Percentiles rank a stretch among this genome's conserved stretches.
Conservation (phyloP, 2,797 vertebrate genomes). For the Propithecus perrieri region DNA sequence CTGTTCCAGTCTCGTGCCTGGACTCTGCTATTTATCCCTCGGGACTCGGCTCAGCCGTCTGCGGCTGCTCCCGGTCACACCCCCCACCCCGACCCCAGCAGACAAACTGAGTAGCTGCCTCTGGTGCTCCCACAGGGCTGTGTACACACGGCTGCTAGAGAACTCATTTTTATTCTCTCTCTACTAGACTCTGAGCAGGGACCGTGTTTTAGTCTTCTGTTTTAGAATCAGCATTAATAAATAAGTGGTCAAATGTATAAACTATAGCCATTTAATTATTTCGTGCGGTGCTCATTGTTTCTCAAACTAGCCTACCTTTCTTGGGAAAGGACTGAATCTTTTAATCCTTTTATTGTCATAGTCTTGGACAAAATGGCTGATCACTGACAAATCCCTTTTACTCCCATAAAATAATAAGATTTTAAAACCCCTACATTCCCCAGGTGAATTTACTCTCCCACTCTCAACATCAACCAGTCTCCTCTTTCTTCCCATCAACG, state of each 20-base stretch:
- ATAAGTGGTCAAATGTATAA: not conserved
- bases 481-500: not conserved
- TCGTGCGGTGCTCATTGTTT: not conserved
- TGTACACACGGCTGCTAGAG: rapidly evolving
- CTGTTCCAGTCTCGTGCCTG: not conserved
- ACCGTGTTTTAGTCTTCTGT: not conserved
- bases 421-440: not conserved
- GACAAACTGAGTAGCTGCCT: not conserved
- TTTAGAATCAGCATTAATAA: not conserved
- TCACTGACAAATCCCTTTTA: not conserved
- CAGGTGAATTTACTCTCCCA: not conserved
- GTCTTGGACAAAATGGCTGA: not conserved
- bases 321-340: not conserved
- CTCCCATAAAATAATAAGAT: not conserved
- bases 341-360: not conserved
- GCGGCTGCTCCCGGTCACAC: not conserved
- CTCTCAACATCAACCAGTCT: not conserved
- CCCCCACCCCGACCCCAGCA: no score
- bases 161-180: not conserved
- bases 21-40: not conserved
- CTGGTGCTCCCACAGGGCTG: not conserved
- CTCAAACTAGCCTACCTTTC: not conserved
- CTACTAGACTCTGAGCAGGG: not conserved
- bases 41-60: not conserved
- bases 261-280: not conserved